phyloP scores from a whole-genome alignment of 2,113 vertebrate genomes.

The Neogobius melanostomus region DNA sequence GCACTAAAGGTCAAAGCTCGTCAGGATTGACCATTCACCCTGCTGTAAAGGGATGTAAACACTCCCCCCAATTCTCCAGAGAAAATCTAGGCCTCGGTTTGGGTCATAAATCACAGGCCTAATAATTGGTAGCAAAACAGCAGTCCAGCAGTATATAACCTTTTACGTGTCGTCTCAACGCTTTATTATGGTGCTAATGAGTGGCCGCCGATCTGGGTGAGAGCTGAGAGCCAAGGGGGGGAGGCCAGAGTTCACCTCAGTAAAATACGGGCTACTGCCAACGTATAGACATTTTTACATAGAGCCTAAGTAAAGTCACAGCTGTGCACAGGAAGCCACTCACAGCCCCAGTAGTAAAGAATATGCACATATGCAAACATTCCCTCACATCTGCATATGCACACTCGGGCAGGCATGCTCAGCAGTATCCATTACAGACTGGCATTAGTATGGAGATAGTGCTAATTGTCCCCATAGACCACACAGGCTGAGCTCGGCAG shows the following conservation, averaged over 20 bases:
- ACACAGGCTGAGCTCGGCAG: slow-evolving; percentile 71
- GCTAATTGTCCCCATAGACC: slow-evolving; percentile 78
- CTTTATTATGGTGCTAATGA: slow-evolving; percentile 80
- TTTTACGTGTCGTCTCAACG: slow-evolving; percentile 79
- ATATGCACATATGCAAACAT: slow-evolving; percentile 18
- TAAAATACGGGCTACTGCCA: slow-evolving; percentile 44
- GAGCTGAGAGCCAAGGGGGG: slow-evolving; percentile 39
- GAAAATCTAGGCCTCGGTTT: slow-evolving; percentile 60
- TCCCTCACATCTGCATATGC: slow-evolving; percentile 28
- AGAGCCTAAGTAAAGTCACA: slow-evolving; percentile 18
- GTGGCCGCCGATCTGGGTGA: slow-evolving; percentile 63
- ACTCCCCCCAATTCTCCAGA: slow-evolving; percentile 56
- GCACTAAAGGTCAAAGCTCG: slow-evolving; percentile 66
- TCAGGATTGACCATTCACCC: slow-evolving; percentile 61
- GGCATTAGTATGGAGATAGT: slow-evolving; percentile 77
- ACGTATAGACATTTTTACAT: slow-evolving; percentile 16
- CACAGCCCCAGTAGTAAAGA: slow-evolving; percentile 3
- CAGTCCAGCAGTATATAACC: slow-evolving; percentile 79
- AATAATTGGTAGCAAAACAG: slow-evolving; percentile 80
- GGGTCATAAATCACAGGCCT: slow-evolving; percentile 73
- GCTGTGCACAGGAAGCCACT: slow-evolving; percentile 41
- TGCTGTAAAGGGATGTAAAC: slow-evolving; percentile 61
- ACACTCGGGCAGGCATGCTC: slow-evolving; percentile 56
- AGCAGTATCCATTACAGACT: slow-evolving; percentile 72
- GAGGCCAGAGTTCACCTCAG: slow-evolving; percentile 27